phyloP scores from a whole-genome alignment of 2,888 invertebrate species.

The Pollenia angustigena region DNA sequence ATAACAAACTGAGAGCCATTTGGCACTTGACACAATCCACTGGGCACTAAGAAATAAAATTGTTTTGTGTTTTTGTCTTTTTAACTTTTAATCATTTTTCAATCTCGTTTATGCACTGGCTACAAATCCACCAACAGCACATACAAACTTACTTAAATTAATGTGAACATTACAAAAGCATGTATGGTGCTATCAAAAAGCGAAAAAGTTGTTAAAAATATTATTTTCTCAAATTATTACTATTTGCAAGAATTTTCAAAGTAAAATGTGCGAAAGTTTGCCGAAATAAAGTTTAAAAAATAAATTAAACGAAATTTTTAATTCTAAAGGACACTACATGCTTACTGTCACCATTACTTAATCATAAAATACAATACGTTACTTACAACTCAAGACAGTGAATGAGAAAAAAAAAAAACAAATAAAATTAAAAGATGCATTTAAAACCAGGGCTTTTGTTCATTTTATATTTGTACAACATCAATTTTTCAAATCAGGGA shows the following conservation, averaged over 20 bases:
- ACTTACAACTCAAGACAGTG: background rate
- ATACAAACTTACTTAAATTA: conserved; percentile 23
- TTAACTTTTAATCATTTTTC: background rate
- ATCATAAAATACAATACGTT: background rate
- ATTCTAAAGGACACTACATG: conserved; percentile 55
- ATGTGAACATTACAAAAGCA: conserved; percentile 51
- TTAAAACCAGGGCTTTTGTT: too few species aligned
- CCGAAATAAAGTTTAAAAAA: conserved; percentile 58
- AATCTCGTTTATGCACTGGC: background rate
- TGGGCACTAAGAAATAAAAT: conserved; percentile 59
- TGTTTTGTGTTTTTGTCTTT: conserved; percentile 2
- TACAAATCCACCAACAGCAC: background rate
- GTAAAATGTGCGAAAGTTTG: conserved; percentile 76
- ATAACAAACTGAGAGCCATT: conserved; percentile 82
- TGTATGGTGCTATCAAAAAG: conserved; percentile 59
- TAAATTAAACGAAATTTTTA: conserved; percentile 12
- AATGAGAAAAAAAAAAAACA: background rate
- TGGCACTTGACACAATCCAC: conserved; percentile 74
- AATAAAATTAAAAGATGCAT: too few species aligned
- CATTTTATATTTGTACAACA: too few species aligned
- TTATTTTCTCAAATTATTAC: conserved; percentile 28
- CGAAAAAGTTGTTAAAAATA: conserved; percentile 29
- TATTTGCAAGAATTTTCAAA: conserved; percentile 65
- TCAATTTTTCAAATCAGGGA: too few species aligned
- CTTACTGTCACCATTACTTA: background rate